These are phyloP conservation scores for Centroberyx gerrardi DNA, from an alignment of 2,797 vertebrate species.

Conservation along the genomic window DNA sequence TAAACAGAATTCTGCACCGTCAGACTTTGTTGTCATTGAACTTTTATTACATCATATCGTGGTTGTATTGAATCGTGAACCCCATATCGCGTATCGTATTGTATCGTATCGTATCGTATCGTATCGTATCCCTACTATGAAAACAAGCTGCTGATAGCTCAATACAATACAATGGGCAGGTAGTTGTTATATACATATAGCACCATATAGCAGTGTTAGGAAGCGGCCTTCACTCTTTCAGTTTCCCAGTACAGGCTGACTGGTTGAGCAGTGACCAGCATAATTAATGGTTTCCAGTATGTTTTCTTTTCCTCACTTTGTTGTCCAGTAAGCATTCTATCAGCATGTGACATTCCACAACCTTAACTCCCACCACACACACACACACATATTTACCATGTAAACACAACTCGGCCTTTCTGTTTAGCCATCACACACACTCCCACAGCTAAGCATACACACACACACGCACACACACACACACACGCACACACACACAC, in stretches of 20 bases:
- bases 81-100: no score
- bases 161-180: no score
- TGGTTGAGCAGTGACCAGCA: slow-evolving; percentile 35
- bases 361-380: slow-evolving; percentile 66
- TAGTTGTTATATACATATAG: no score
- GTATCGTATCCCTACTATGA: no score
- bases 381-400: slow-evolving; percentile 71
- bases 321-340: slow-evolving; percentile 76
- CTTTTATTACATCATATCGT: no score
- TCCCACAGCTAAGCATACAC: slow-evolving; percentile 60
- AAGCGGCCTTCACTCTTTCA: neutral
- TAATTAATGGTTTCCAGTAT: slow-evolving; percentile 51
- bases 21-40: no score
- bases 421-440: slow-evolving; percentile 79
- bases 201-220: neutral
- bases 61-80: no score
- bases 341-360: slow-evolving; percentile 82
- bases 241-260: slow-evolving; percentile 7
- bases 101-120: no score
- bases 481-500: slow-evolving; percentile 43
- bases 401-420: slow-evolving; percentile 76
- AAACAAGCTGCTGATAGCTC: no score
- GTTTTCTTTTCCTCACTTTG: slow-evolving; percentile 65
- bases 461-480: slow-evolving; percentile 15
- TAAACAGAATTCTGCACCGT: no score